Percentiles rank a stretch among this genome's conserved stretches.
Evolutionary conservation across 1,140 invertebrate genomes (phyloP).

Genomic region (Batillaria attramentaria): DNA sequence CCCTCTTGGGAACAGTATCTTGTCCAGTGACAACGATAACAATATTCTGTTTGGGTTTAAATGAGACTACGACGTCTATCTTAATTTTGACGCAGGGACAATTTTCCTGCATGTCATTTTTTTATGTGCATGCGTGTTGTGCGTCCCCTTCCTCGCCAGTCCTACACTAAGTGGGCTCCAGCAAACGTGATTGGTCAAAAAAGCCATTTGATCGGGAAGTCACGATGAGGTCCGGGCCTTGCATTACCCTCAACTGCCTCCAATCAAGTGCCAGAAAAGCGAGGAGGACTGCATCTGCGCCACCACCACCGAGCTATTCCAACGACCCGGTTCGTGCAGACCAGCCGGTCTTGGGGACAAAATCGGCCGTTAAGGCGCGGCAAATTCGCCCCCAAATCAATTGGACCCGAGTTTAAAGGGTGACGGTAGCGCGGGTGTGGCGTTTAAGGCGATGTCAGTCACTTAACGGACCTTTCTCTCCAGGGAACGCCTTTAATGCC

Average conservation of each 20-base stretch:
- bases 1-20: too few relatives aligned
- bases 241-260: not conserved
- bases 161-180: not conserved
- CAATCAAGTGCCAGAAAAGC: not conserved
- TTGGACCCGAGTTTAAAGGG: not conserved
- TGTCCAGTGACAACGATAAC: too few relatives aligned
- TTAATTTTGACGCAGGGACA: too few relatives aligned
- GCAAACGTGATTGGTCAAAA: conserved; percentile 1
- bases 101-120: too few relatives aligned
- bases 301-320: not conserved
- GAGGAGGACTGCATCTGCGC: not conserved
- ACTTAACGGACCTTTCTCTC: conserved; percentile 2
- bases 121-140: too few relatives aligned
- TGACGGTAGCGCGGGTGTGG: not conserved
- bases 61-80: too few relatives aligned
- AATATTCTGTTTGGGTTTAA: too few relatives aligned
- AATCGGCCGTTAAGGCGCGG: conserved; percentile 7
- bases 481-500: not conserved
- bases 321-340: not conserved
- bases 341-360: not conserved
- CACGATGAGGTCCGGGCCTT: not conserved
- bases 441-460: conserved; percentile 3
- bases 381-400: not conserved
- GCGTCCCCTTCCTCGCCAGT: too few relatives aligned
- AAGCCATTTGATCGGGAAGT: not conserved